A percentile compares a stretch with the other conserved stretches of the same genome.
Evolutionary conservation across 1,140 invertebrate species (phyloP).

Genomic region (silkworm (Bombyx mori)): DNA sequence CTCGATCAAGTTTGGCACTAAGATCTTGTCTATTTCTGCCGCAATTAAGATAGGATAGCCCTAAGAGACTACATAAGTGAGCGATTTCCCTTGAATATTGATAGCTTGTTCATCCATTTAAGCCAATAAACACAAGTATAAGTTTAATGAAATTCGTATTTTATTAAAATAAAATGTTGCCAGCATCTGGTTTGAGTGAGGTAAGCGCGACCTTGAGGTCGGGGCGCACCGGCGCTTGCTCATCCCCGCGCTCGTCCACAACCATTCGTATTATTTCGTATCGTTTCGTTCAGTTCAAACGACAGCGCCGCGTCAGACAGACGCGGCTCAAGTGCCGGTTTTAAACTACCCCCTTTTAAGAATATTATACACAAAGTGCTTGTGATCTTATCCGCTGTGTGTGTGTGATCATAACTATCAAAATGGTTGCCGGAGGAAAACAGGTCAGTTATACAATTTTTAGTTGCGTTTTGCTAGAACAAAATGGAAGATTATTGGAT

Average conservation of each 20-base stretch:
- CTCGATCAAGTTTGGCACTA: too few relatives aligned
- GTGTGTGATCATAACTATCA: constrained; percentile 40
- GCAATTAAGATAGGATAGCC: too few relatives aligned
- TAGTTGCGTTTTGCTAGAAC: too few relatives aligned
- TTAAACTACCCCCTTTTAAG: constrained; percentile 19
- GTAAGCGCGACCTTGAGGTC: constrained; percentile 45
- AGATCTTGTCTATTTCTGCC: too few relatives aligned
- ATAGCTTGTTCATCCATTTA: too few relatives aligned
- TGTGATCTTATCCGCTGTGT: constrained; percentile 25
- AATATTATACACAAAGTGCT: constrained; percentile 6
- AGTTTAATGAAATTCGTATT: not conserved
- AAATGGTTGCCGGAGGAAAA: constrained; percentile 64
- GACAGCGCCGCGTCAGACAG: constrained; percentile 57
- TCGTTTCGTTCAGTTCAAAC: constrained; percentile 53
- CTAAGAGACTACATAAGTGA: too few relatives aligned
- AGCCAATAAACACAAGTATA: too few relatives aligned
- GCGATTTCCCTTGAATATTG: too few relatives aligned
- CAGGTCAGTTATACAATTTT: constrained; percentile 42
- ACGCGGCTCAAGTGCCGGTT: constrained; percentile 48
- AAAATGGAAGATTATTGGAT: too few relatives aligned
- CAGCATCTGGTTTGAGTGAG: constrained; percentile 8
- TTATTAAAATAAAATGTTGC: not conserved
- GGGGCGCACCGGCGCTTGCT: constrained; percentile 39
- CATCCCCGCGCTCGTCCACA: constrained; percentile 37
- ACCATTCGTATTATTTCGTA: constrained; percentile 3